Evolutionary conservation across 1,140 invertebrate genomes (phyloP).

Genomic region (Heliconius melpomene): DNA sequence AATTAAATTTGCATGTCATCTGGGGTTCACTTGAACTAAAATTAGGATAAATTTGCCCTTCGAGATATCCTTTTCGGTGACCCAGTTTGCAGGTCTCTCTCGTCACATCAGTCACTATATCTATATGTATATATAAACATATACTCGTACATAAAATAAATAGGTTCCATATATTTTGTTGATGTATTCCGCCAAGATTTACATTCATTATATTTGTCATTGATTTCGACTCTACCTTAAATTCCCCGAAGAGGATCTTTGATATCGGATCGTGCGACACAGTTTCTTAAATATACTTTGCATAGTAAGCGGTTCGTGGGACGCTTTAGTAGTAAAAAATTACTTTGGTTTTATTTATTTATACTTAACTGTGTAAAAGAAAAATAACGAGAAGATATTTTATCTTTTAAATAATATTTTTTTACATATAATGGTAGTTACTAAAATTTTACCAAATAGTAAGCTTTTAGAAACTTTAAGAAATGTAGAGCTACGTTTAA

Average conservation of each 20-base stretch:
- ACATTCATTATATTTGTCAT: slow-evolving; percentile 21
- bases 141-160: background rate
- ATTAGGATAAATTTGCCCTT: slow-evolving; percentile 14
- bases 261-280: slow-evolving; percentile 19
- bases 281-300: slow-evolving; percentile 31
- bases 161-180: background rate
- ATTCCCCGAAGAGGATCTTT: slow-evolving; percentile 21
- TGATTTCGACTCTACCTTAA: slow-evolving; percentile 9
- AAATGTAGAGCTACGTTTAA: too few relatives aligned
- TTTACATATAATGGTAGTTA: too few relatives aligned
- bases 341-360: background rate
- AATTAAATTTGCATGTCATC: slow-evolving; percentile 1
- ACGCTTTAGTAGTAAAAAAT: slow-evolving; percentile 4
- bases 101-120: background rate
- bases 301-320: slow-evolving; percentile 18
- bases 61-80: slow-evolving; percentile 3
- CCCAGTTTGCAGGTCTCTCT: slow-evolving; percentile 11
- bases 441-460: too few relatives aligned
- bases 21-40: background rate
- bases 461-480: too few relatives aligned
- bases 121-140: background rate
- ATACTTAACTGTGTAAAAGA: background rate
- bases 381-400: background rate
- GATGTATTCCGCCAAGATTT: slow-evolving; percentile 1
- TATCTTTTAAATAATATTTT: background rate